These are phyloP conservation scores for Ennomos quercinarius DNA, from an alignment of 2,888 invertebrate species.

Conservation along the genomic window DNA sequence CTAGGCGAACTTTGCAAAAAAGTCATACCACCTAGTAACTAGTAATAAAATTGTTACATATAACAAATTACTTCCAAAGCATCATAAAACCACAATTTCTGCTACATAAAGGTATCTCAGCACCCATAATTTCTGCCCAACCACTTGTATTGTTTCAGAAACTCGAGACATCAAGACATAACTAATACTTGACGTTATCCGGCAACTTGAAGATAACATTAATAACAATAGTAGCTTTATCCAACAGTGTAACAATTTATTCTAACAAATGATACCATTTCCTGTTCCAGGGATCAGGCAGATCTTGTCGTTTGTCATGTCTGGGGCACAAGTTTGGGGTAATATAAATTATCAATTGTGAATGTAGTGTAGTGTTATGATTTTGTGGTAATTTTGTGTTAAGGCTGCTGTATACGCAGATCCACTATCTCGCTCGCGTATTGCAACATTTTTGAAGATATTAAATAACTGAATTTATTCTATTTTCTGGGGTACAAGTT, in stretches of 20 bases:
- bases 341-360: slow-evolving; percentile 13
- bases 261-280: slow-evolving; percentile 66
- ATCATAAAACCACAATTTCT: slow-evolving; percentile 2
- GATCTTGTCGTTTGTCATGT: slow-evolving; percentile 61
- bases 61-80: too few species aligned
- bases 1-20: too few species aligned
- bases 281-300: slow-evolving; percentile 52
- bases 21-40: too few species aligned
- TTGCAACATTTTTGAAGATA: too few species aligned
- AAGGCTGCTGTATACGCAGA: too few species aligned
- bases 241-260: slow-evolving; percentile 61
- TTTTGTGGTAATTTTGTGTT: too few species aligned
- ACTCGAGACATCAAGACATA: slow-evolving; percentile 32
- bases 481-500: too few species aligned
- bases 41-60: too few species aligned
- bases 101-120: slow-evolving; percentile 25
- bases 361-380: background rate
- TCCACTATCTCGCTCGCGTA: too few species aligned
- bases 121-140: slow-evolving; percentile 29
- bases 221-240: slow-evolving; percentile 50
- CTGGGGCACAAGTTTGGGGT: slow-evolving; percentile 23
- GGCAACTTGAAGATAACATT: slow-evolving; percentile 41
- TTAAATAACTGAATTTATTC: too few species aligned
- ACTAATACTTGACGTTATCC: slow-evolving; percentile 43
- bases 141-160: slow-evolving; percentile 30